Conservation (phyloP, 2,888 invertebrate species). For the Parnassius orleans region DNA sequence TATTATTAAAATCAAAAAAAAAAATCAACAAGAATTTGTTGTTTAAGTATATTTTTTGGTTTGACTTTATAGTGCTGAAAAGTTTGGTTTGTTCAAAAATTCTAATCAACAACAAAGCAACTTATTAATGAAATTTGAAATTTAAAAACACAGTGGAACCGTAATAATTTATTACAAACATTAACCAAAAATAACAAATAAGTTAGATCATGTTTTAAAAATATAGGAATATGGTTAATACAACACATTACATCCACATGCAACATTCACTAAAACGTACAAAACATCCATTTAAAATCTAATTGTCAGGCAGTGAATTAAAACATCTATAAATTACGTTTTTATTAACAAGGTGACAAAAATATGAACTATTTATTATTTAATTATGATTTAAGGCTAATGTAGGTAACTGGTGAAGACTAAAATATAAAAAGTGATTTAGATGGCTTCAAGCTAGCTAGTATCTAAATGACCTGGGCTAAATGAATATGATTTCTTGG, state of each 20-base stretch:
- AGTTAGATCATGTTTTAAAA: constrained; percentile 28
- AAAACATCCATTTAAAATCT: constrained; percentile 19
- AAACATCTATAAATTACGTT: constrained; percentile 26
- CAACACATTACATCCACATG: constrained; percentile 57
- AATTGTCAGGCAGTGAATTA: constrained; percentile 23
- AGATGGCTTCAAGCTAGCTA: constrained; percentile 50
- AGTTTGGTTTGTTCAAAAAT: too few species aligned
- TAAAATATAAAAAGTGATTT: constrained; percentile 11
- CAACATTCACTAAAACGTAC: constrained; percentile 43
- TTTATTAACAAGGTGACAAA: constrained; percentile 30
- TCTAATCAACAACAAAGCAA: too few species aligned
- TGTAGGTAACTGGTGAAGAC: constrained; percentile 9
- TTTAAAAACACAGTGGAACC: constrained; percentile 22
- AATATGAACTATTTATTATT: neutral
- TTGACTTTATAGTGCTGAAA: too few species aligned
- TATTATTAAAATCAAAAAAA: too few species aligned
- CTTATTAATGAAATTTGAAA: neutral
- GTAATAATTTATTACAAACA: constrained; percentile 21
- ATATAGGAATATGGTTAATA: constrained; percentile 4
- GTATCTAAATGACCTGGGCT: constrained; percentile 43
- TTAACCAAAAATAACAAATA: constrained; percentile 19
- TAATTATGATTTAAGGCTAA: constrained; percentile 5
- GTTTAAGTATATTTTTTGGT: too few species aligned
- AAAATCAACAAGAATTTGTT: too few species aligned
- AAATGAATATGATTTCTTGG: constrained; percentile 43